phyloP scores from a whole-genome alignment of 2,797 vertebrate species.

The Gambelia wislizenii region DNA sequence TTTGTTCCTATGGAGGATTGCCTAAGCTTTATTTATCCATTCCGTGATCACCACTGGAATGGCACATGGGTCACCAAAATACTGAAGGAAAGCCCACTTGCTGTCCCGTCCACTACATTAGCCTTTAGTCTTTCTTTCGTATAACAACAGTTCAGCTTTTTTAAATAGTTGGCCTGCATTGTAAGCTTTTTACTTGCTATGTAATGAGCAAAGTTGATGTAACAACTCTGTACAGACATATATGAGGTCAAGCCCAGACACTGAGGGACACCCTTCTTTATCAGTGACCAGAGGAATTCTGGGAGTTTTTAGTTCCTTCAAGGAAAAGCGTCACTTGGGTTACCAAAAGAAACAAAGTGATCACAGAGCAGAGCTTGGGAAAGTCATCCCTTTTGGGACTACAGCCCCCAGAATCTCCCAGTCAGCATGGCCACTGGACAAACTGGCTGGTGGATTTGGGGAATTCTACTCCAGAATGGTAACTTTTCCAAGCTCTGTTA shows the following conservation, averaged over 20 bases:
- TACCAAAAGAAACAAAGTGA: background rate
- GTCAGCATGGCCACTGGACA: background rate
- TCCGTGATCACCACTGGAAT: constrained; percentile 39
- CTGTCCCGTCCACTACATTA: constrained; percentile 28
- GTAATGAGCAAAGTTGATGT: background rate
- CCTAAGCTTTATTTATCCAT: constrained; percentile 45
- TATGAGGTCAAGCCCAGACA: background rate
- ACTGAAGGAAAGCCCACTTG: constrained; percentile 17
- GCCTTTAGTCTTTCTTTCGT: background rate
- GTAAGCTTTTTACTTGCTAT: background rate
- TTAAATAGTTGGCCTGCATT: background rate
- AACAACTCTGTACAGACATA: background rate
- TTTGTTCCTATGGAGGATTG: constrained; percentile 74
- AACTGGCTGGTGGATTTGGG: background rate
- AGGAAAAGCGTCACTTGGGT: background rate
- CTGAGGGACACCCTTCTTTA: background rate
- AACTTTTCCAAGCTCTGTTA: background rate
- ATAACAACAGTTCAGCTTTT: background rate
- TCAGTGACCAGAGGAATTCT: background rate
- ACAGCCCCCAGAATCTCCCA: background rate
- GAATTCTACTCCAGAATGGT: background rate
- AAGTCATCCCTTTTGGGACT: background rate
- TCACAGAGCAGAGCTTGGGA: background rate
- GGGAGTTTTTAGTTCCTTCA: background rate
- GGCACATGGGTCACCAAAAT: background rate